Evolutionary conservation across 1,140 invertebrate genomes (phyloP).

Genomic region (Tetranychus cinnabarinus): DNA sequence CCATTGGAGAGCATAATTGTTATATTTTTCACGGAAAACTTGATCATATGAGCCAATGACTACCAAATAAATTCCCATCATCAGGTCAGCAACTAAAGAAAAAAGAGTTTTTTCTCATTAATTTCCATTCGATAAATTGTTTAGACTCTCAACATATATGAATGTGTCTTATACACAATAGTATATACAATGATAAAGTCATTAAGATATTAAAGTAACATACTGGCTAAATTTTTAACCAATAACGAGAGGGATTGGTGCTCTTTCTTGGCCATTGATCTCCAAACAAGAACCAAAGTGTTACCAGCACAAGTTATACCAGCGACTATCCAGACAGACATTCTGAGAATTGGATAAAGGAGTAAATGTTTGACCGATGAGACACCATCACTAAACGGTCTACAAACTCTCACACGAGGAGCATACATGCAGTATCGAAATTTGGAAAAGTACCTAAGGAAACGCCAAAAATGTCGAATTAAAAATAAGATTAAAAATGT

Average conservation of each 20-base stretch:
- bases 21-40: slow-evolving; percentile 36
- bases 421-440: slow-evolving; percentile 43
- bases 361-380: slow-evolving; percentile 31
- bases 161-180: too few species aligned
- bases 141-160: too few species aligned
- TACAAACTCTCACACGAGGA: slow-evolving; percentile 32
- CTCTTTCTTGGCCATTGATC: slow-evolving; percentile 28
- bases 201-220: not conserved
- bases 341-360: slow-evolving; percentile 31
- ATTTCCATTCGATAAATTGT: not conserved
- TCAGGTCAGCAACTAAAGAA: slow-evolving; percentile 36
- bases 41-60: slow-evolving; percentile 39
- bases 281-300: slow-evolving; percentile 36
- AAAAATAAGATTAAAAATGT: not conserved
- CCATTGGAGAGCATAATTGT: slow-evolving; percentile 35
- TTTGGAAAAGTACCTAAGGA: slow-evolving; percentile 35
- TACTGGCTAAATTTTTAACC: slow-evolving; percentile 39
- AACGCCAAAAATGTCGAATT: not conserved
- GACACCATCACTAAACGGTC: slow-evolving; percentile 36
- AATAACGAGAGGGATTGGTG: slow-evolving; percentile 26
- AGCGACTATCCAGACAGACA: slow-evolving; percentile 44
- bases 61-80: slow-evolving; percentile 54
- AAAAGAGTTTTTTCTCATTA: not conserved
- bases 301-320: slow-evolving; percentile 38
- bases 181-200: too few species aligned